Evolutionary conservation across 2,113 vertebrate species (phyloP), one percentile per base, ranked within the genome.

Genomic region (Pao palembangensis): DNA sequence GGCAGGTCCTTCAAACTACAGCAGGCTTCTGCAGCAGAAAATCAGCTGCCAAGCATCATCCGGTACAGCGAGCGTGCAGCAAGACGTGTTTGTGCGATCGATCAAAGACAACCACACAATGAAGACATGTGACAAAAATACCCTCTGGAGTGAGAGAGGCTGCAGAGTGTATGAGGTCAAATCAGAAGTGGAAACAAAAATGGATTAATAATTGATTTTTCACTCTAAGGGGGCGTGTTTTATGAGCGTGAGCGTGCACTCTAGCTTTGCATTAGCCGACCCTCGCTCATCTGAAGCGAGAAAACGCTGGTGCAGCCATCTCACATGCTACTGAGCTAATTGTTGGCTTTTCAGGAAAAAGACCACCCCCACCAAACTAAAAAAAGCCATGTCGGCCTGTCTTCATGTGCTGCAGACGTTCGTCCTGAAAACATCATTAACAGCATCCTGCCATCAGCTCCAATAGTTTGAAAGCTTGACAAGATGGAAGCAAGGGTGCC

Each of bases 141-240:
- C 81, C 84, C 76, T 75, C 69, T 70, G 47, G 18, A 47, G 55
- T 20, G 8, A n/a, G 42, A 53, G 34, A 61, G 21, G 41, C 14
- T 34, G 23, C 2, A 14, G 7, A 57, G 21, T 61, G 52, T 43
- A 43, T 34, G 34, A 17, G 52, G 55, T 67, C 69, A 68, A 69
- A 75, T 51, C 61, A 53, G 54, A 55, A 62, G n/a, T 71, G 82
- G 85, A 86, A 86, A 44, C 34, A 47, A 77, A 71, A 65, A 87
- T 67, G 23, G 67, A 88, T 87, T 47, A 78, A 80, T 75, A 67
- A 88, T 87, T 83, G 85, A 88, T 87, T 79, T 69, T 61, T 67
- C 49, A 58, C 69, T 76, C 56, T 80, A 80, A 79, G 81, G 80
- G 34, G 78, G 48, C 72, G 56, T 47, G 71, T 75, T 77, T 81